Percentiles rank a stretch among this genome's conserved stretches.
Conservation (phyloP, 2,888 invertebrate genomes). For the Diadegma fenestrale region DNA sequence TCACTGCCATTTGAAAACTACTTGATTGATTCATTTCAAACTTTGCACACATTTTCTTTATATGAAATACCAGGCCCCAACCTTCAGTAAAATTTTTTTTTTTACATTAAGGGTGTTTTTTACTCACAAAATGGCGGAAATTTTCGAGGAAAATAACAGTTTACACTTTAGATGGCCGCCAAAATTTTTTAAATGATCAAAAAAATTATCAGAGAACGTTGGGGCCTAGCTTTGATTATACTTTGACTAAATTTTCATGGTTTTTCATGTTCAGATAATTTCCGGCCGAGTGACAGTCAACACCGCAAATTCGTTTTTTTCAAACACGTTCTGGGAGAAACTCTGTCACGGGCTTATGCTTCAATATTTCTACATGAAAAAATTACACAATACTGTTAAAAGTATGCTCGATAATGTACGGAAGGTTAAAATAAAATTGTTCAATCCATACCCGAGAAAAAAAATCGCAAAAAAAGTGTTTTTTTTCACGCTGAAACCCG, state of each 20-base stretch:
- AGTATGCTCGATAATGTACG: conserved; percentile 44
- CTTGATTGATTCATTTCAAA: conserved; percentile 56
- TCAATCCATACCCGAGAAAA: conserved; percentile 24
- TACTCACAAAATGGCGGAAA: conserved; percentile 61
- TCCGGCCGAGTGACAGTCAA: conserved; percentile 34
- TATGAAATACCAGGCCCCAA: conserved; percentile 46
- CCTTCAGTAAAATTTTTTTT: conserved; percentile 51
- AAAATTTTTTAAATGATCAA: no score
- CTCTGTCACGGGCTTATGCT: conserved; percentile 25
- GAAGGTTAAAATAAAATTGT: conserved; percentile 29
- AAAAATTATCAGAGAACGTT: no score
- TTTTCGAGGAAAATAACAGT: conserved; percentile 26
- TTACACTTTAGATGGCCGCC: no score
- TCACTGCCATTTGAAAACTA: conserved; percentile 62
- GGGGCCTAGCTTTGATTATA: conserved; percentile 44
- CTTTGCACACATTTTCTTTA: conserved; percentile 43
- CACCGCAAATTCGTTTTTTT: conserved; percentile 45
- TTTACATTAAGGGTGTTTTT: conserved; percentile 62
- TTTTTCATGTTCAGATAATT: conserved; percentile 52
- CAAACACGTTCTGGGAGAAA: conserved; percentile 11
- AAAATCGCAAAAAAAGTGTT: conserved; percentile 39
- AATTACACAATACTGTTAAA: conserved; percentile 53
- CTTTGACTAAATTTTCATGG: conserved; percentile 42
- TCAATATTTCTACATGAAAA: conserved; percentile 50
- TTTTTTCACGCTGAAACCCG: conserved; percentile 29